Evolutionary conservation across 2,797 vertebrate species (phyloP).

Genomic region (Aeoliscus strigatus): DNA sequence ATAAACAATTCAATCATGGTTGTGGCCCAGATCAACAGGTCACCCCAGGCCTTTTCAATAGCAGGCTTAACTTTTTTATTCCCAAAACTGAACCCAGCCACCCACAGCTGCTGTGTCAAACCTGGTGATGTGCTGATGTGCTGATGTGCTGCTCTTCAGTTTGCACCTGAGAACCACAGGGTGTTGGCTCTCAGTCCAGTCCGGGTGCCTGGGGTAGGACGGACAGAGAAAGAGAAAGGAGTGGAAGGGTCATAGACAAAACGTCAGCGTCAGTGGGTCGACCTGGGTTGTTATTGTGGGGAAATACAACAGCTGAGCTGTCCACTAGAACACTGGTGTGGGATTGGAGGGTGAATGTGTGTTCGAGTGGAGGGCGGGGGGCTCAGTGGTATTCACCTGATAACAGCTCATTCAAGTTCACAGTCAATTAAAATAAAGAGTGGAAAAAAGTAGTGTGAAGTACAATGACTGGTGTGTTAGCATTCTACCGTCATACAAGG

Average conservation of each 20-base stretch:
- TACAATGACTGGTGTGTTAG: too few relatives aligned
- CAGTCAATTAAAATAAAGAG: too few relatives aligned
- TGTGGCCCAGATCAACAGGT: constrained; percentile 19
- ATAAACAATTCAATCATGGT: constrained; percentile 21
- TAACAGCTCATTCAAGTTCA: too few relatives aligned
- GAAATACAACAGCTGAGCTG: constrained; percentile 40
- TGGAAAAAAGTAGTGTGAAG: too few relatives aligned
- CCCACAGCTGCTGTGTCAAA: constrained; percentile 26
- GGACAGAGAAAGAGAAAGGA: constrained; percentile 10
- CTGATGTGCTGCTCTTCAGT: constrained; percentile 1
- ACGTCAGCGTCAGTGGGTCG: constrained; percentile 25
- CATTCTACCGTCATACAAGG: too few relatives aligned
- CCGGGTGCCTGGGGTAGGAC: constrained; percentile 5
- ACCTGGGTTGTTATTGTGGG: constrained; percentile 47
- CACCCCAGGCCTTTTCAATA: constrained; percentile 46
- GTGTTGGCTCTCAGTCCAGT: constrained; percentile 20
- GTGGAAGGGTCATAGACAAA: constrained; percentile 24
- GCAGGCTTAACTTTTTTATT: constrained; percentile 48
- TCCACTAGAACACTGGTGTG: constrained; percentile 5
- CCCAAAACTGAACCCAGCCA: constrained; percentile 35
- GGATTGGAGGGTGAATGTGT: constrained; percentile 6
- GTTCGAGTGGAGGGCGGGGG: neutral
- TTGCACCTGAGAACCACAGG: constrained; percentile 53
- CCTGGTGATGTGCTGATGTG: constrained; percentile 22
- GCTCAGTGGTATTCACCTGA: neutral